phyloP scores from a whole-genome alignment of 2,113 vertebrate species.

The Halichoerus grypus region DNA sequence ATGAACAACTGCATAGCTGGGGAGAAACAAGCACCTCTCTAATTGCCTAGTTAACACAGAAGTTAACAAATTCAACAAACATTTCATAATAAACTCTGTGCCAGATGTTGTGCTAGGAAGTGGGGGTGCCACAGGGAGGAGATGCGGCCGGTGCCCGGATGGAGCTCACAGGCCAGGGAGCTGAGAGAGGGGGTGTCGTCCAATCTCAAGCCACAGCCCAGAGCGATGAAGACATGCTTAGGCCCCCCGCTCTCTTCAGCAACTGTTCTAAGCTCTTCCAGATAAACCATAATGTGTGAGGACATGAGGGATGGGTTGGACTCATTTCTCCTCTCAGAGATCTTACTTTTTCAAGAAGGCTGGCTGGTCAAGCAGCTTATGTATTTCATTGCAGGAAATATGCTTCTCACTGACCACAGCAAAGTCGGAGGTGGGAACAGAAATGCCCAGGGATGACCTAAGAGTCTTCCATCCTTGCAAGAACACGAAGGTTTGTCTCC shows the following conservation, averaged over 20 bases:
- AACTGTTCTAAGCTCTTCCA: neutral
- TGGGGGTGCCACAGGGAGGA: neutral
- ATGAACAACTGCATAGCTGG: neutral
- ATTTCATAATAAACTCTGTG: neutral
- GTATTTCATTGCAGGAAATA: neutral
- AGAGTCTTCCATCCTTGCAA: neutral
- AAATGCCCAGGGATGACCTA: neutral
- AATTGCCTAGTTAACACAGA: neutral
- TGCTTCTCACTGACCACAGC: neutral
- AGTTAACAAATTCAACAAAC: conserved; percentile 6
- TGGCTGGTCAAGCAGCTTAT: neutral
- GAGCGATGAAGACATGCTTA: rapidly evolving
- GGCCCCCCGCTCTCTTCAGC: neutral
- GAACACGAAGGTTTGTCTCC: neutral
- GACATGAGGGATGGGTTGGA: neutral
- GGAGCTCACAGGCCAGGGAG: neutral
- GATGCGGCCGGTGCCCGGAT: neutral
- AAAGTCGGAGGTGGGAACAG: neutral
- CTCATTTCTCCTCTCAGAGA: neutral
- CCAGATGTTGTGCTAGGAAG: neutral
- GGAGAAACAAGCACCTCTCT: neutral
- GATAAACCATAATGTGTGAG: neutral
- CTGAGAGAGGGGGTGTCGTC: neutral
- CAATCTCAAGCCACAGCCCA: neutral
- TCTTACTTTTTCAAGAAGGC: neutral